Percentiles rank a stretch among this genome's conserved stretches.
These are phyloP conservation scores for Dendrolimus houi DNA, from an alignment of 2,888 invertebrate species.

Conservation along the genomic window DNA sequence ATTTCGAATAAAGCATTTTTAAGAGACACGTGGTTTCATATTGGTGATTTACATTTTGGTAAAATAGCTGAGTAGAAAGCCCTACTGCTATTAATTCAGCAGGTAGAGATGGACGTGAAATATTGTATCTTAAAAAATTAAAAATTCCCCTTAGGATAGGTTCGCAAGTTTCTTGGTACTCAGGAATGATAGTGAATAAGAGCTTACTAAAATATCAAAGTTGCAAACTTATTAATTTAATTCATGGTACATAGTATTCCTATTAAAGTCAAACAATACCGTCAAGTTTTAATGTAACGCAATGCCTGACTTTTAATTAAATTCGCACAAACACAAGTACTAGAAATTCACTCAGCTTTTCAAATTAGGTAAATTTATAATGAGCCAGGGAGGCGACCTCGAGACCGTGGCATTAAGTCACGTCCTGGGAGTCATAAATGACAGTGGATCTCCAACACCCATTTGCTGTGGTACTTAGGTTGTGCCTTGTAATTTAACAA, in stretches of 20 bases:
- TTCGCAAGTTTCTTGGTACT: no score
- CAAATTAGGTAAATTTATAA: conserved; percentile 27
- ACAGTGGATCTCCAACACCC: conserved; percentile 11
- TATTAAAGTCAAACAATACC: conserved; percentile 1
- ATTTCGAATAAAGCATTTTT: no score
- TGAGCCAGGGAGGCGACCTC: conserved; percentile 12
- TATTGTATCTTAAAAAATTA: no score
- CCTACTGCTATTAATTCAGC: no score
- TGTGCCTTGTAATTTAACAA: conserved; percentile 33
- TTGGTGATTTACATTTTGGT: no score
- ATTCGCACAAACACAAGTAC: conserved; percentile 7
- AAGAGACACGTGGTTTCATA: no score
- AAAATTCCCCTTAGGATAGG: no score
- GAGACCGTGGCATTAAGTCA: conserved; percentile 12
- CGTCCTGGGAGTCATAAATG: conserved; percentile 25
- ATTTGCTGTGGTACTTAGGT: conserved; percentile 18
- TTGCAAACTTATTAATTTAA: neutral
- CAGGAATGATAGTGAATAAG: no score
- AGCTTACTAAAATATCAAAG: neutral
- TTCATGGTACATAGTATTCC: neutral
- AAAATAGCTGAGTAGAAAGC: no score
- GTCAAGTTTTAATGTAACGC: conserved; percentile 3
- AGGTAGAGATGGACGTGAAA: no score
- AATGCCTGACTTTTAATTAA: conserved; percentile 5
- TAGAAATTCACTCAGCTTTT: conserved; percentile 22